Base-by-base conservation (phyloP, 2,888 invertebrate genomes). In the Phaonia tiefii region DNA sequence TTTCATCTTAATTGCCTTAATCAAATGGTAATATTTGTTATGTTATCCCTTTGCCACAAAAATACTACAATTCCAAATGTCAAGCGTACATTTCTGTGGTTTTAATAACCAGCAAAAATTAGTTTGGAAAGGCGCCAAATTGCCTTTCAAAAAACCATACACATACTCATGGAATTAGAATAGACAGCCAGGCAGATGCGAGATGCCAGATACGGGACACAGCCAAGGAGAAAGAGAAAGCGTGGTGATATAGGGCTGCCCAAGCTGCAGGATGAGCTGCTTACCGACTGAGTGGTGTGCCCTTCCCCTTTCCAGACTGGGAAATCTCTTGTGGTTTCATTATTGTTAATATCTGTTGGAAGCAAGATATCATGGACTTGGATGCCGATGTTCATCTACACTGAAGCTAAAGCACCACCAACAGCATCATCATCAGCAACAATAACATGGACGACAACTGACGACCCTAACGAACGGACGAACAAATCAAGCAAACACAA, bases 81-180 rank as follows among this genome's bases (percentile, higher is more conserved):
- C 78, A 81, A 75, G 69, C 75, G 72, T 72, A 81, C 51, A 81
- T 75, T 78, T 81, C 72, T 78, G 78, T 81, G 81, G 78, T 81
- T 81, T 78, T 81, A 81, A 81, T 81, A 81, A 81, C 78, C 78
- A 78, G 63, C 63, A 81, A 75, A 81, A 73, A 81, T 81, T 78
- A 51, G 75, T 81, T 81, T 81, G 81, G 81, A 78, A 69, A 69
- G 81, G 75, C 81, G 81, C 81, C 81, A 81, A 81, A 81, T 81
- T 78, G 75, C 78, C 78, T 81, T 81, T 81, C 74, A 75, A 75
- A 75, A 80, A 72, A 51, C 15, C 49, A n/a, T 58, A 44, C 8
- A 65, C 13, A 73, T 56, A 49, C 22, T 37, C 49, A 60, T n/a
- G 66, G 39, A 75, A 49, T 69, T 78, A 44, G 31, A 72, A 71